Evolutionary conservation across 2,888 invertebrate species (phyloP), one percentile per base, ranked within the genome.

Genomic region (Acleris sparsana): DNA sequence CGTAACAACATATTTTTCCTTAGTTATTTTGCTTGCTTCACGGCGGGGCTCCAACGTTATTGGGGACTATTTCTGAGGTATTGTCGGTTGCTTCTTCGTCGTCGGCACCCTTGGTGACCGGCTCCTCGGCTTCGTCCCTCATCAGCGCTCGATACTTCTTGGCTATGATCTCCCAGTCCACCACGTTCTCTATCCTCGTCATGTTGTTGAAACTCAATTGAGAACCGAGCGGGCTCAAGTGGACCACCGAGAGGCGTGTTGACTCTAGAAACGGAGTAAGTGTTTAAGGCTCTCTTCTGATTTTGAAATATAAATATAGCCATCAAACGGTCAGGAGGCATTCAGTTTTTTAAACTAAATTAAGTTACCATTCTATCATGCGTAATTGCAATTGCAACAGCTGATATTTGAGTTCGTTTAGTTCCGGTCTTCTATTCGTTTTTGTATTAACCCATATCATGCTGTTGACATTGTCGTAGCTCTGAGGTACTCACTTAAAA

Each of bases 81-180:
- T 88, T 84, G 20, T 93, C 93, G 16, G 89, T 86, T 1, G 88
- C 80, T 33, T 92, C 93, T 2, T 84, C 82, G 22, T 85, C 82
- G 25, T 90, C 93, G 46, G 78, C 86, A 18, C 92, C 92, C 48
- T 87, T 89, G 2, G 79, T 67, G 1, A 78, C 66, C 0, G 82
- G 78, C 59, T 92, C 92, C 2, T 92, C 92, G 0, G 92, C 83
- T 60, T 91, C 91, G 63, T 89, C 93, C 57, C 93, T 84, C 87
- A 84, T 93, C 11, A 97, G 90, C 0, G 96, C 96, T 20, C 97
- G 93, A 84, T 98, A 98, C 82, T 97, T 97, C 89, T 96, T 96
- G 22, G 97, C 96, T 67, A 98, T 97, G 3, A 95, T 93, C 78
- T 97, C 97, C 98, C 98, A 98, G 84, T 98, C 97, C 2, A 97